phyloP scores from a whole-genome alignment of 2,888 invertebrate genomes.

The Adineta ricciae region DNA sequence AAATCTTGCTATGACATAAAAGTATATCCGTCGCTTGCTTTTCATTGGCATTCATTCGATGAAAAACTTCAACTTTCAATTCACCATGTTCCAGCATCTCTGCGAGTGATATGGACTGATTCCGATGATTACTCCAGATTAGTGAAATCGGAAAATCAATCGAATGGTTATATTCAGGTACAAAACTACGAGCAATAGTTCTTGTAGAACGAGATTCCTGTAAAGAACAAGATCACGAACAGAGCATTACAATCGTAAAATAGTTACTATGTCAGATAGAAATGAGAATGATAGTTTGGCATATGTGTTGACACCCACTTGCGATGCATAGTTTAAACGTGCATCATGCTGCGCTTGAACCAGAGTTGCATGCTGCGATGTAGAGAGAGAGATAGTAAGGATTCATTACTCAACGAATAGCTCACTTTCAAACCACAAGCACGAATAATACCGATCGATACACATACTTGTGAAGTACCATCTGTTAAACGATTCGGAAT shows the following conservation, averaged over 20 bases:
- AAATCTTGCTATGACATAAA: background rate
- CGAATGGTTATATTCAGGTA: constrained; percentile 44
- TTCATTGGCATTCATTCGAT: constrained; percentile 38
- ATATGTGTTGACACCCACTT: constrained; percentile 47
- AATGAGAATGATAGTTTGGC: constrained; percentile 43
- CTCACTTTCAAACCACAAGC: constrained; percentile 45
- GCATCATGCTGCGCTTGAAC: constrained; percentile 39
- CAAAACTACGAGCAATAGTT: constrained; percentile 44
- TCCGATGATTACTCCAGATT: constrained; percentile 40
- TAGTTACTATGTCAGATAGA: constrained; percentile 38
- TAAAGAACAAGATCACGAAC: too few species aligned
- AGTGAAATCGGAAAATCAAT: constrained; percentile 47
- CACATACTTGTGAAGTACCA: constrained; percentile 40
- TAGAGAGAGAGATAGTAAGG: background rate
- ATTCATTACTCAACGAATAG: background rate
- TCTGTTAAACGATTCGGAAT: constrained; percentile 36
- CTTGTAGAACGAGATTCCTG: constrained; percentile 39
- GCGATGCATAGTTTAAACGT: constrained; percentile 44
- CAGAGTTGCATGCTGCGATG: constrained; percentile 39
- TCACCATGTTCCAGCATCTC: constrained; percentile 44
- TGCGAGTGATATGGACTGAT: constrained; percentile 42
- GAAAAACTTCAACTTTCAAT: constrained; percentile 44
- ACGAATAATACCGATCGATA: constrained; percentile 42
- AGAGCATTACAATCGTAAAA: background rate
- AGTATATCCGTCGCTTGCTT: background rate